These are phyloP conservation scores for Octopus sinensis DNA, from an alignment of 1,140 invertebrate species.

Conservation along the genomic window DNA sequence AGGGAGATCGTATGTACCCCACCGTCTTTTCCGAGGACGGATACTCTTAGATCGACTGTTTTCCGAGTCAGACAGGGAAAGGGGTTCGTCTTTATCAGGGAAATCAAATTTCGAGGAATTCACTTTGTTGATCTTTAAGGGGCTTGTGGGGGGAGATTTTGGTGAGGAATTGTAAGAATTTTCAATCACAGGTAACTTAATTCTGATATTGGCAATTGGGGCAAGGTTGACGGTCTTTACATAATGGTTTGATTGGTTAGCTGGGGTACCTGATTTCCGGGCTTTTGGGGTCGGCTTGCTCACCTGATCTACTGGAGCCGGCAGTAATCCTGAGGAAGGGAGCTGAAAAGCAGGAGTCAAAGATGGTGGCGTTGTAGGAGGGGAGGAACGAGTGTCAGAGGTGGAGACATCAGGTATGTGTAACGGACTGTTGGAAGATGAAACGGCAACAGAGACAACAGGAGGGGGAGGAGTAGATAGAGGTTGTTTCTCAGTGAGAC, in stretches of 20 bases:
- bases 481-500: too few relatives aligned
- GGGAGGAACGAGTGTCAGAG: constrained; percentile 11
- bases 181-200: constrained; percentile 34
- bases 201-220: constrained; percentile 31
- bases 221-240: constrained; percentile 27
- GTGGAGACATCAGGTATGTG: neutral
- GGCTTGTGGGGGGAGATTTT: constrained; percentile 8
- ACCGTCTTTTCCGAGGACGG: constrained; percentile 22
- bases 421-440: neutral
- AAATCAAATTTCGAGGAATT: constrained; percentile 17
- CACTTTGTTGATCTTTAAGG: constrained; percentile 25
- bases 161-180: constrained; percentile 28
- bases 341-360: constrained; percentile 18
- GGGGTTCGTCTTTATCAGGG: constrained; percentile 1
- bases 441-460: neutral
- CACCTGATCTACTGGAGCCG: constrained; percentile 15
- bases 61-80: constrained; percentile 6
- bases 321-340: constrained; percentile 16
- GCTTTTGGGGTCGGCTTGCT: constrained; percentile 31
- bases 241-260: constrained; percentile 18
- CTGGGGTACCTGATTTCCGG: constrained; percentile 30
- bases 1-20: constrained; percentile 30
- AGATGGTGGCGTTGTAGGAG: constrained; percentile 12
- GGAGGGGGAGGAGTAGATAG: neutral
- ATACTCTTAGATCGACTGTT: constrained; percentile 7